Base-by-base conservation (phyloP, 2,888 invertebrate species). In the Ypsolopha sequella region DNA sequence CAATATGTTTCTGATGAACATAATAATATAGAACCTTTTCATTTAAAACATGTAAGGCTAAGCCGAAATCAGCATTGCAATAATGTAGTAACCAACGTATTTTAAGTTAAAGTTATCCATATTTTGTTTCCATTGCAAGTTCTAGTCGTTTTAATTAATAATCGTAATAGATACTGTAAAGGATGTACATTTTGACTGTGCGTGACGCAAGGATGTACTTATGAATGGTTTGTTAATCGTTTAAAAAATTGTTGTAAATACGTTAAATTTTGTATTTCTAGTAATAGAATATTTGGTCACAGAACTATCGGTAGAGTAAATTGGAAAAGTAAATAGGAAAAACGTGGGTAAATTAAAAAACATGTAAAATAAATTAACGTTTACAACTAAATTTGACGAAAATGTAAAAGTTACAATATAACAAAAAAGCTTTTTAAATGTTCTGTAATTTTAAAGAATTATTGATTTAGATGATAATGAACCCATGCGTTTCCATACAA, bases 231-330 rank as follows among this genome's bases (percentile, higher is more conserved):
- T 72, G 75, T 84, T 84, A 70, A 77, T 77, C 70, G 70, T 71
- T 59, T 73, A 73, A 78, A 55, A 80, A 81, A 82, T 76, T 84
- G 80, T 82, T 86, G 86, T 86, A 86, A 82, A 86, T 86, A 86
- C 86, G 86, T 86, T 86, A 86, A 86, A 84, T 85, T 86, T 86
- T 86, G 84, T 86, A 86, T 85, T 85, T 78, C 79, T 86, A 86
- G 85, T 78, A 75, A 79, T 82, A 49, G 80, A 80, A 78, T 76
- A 80, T 81, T 82, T 62, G 79, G 74, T 73, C 71, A 68, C 57
- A 73, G 74, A 69, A 69, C 68, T 75, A 76, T 74, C 76, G 70
- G 75, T 81, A 80, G 80, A 70, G 56, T 36, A 36, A 45, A 66
- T 58, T 58, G 68, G 66, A 62, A 68, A 66, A 68, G 69, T 67